Evolutionary conservation across 92 coral and sea anemone genomes (phyloP), one percentile per base, ranked within the genome.

Genomic region (Desmophyllum pertusum): DNA sequence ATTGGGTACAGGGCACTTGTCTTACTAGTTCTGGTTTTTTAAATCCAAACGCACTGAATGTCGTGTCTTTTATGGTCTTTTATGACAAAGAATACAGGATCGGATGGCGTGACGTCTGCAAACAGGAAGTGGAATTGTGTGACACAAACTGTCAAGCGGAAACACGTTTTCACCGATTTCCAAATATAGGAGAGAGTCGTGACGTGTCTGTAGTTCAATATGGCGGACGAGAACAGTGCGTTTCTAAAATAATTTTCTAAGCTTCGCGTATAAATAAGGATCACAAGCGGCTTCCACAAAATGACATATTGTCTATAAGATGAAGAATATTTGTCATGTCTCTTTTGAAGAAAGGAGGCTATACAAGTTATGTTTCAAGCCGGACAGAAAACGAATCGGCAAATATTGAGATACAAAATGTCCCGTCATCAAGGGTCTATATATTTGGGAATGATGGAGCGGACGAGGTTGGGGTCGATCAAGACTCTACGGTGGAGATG

Each of bases 371-470:
- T 71, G 84, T 85, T 37, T 64, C 87, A 71, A 89, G 90, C 53
- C 93, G 89, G 18, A 21, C 85, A 38, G 89, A 86, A 57, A 61
- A 79, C 30, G 76, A 66, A 5, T 51, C 76, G 46, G 50, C 30
- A 11, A 10, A 36, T 23, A 91, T 84, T 18, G 95, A 94, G 76
- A 85, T 94, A 25, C 98, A 94, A 89, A 94, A 94, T 77, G 90
- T 85, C 37, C 66, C 90, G 77, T 85, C 95, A 21, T 92, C 98
- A 19, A 65, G 95, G 59, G 97, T 96, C 23, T 96, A 96, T 81
- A 90, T 96, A 48, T 96, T 96, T 79, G 99, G 98, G 88, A 81
- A 94, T 85, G 94, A 91, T 88, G 81, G 86, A 18, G 78, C 96
- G 10, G 90, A 84, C 57, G 97, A 94, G 53, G 57, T 92, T 37